Evolutionary conservation across 2,113 vertebrate genomes (phyloP).

Genomic region (Cyphomyrus discorhynchus): DNA sequence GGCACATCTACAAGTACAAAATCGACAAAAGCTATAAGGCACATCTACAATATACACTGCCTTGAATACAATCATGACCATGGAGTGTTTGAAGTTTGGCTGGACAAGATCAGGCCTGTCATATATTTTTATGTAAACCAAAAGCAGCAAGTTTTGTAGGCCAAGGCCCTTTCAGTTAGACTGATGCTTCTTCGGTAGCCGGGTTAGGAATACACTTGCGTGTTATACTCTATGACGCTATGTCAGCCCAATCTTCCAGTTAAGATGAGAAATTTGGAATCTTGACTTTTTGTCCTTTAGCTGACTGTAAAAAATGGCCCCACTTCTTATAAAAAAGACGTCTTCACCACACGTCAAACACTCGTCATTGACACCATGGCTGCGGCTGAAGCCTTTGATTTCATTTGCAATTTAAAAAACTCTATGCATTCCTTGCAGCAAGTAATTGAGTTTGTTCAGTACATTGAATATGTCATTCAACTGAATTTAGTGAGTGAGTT

Average conservation of each 20-base stretch:
- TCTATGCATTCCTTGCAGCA: neutral
- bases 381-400: neutral
- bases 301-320: neutral
- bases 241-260: neutral
- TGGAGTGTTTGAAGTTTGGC: neutral
- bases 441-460: conserved; percentile 2
- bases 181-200: neutral
- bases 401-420: neutral
- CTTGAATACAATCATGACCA: neutral
- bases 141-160: neutral
- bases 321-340: neutral
- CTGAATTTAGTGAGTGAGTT: neutral
- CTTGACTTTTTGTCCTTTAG: neutral
- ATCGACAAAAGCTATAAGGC: neutral
- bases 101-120: neutral
- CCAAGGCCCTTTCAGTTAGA: neutral
- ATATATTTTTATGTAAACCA: neutral
- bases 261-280: neutral
- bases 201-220: neutral
- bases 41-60: neutral
- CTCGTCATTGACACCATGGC: neutral
- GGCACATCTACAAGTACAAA: neutral
- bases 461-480: neutral
- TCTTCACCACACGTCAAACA: neutral
- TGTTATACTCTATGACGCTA: neutral